phyloP scores from a whole-genome alignment of 2,888 invertebrate genomes.

The Charanyca ferruginea region DNA sequence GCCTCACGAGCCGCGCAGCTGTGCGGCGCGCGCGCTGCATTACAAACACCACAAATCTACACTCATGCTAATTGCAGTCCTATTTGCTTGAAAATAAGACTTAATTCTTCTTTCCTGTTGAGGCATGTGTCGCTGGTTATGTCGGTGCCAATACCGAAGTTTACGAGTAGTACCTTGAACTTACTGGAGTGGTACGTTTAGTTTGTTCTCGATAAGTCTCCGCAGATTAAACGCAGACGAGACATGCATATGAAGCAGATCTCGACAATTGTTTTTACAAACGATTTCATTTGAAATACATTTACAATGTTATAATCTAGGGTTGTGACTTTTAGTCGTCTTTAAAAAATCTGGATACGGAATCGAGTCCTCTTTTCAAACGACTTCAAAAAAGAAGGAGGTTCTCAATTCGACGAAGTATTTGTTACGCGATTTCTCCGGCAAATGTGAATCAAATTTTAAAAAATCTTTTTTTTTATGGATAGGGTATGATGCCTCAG shows the following conservation, averaged over 20 bases:
- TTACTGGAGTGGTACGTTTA: conserved; percentile 67
- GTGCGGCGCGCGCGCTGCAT: conserved; percentile 82
- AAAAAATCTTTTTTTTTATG: no score
- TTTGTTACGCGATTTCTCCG: no score
- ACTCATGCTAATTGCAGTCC: conserved; percentile 35
- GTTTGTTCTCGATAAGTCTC: conserved; percentile 70
- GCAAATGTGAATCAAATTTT: no score
- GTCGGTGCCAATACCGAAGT: conserved; percentile 34
- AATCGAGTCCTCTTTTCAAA: no score
- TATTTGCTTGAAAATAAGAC: conserved; percentile 21
- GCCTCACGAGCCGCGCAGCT: conserved; percentile 82
- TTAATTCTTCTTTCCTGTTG: background rate
- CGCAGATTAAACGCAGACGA: conserved; percentile 77
- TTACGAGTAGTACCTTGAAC: conserved; percentile 65
- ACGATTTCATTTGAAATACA: conserved; percentile 71
- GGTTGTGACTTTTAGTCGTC: conserved; percentile 31
- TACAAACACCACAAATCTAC: conserved; percentile 60
- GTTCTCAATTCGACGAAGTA: no score
- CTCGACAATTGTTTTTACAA: conserved; percentile 68
- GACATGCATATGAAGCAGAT: conserved; percentile 75
- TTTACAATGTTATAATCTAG: conserved; percentile 66
- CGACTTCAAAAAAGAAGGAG: no score
- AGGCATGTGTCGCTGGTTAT: conserved; percentile 3
- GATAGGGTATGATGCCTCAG: no score
- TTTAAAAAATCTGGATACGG: no score